A percentile compares a stretch with the other conserved stretches of the same genome.
Conservation (phyloP, 2,888 invertebrate species). For the Acheta domesticus region DNA sequence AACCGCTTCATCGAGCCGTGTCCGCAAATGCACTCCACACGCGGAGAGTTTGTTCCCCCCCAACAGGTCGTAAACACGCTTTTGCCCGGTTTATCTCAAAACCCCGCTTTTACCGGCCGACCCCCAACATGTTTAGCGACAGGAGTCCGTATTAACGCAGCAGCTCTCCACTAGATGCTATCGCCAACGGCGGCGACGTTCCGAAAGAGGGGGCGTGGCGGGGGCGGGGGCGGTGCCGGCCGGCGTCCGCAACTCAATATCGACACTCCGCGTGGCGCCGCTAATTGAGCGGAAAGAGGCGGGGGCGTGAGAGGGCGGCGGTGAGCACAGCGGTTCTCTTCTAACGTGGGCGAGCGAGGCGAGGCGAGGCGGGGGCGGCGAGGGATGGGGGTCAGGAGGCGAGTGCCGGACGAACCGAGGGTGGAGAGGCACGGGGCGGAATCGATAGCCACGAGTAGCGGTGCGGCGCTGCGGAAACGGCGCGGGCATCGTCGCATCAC, state of each 20-base stretch:
- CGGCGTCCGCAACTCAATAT: background rate
- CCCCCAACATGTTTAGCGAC: no score
- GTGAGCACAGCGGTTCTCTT: no score
- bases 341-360: no score
- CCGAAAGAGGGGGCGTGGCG: background rate
- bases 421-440: background rate
- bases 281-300: background rate
- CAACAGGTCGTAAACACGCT: no score
- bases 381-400: no score
- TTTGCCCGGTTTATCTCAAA: no score
- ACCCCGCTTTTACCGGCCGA: no score
- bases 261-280: background rate
- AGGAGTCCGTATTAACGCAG: no score
- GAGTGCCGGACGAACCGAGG: background rate
- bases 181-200: background rate
- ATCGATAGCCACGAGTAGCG: background rate
- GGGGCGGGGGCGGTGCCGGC: background rate
- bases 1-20: no score
- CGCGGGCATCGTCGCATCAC: background rate
- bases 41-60: no score
- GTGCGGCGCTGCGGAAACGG: background rate
- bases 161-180: background rate
- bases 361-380: no score
- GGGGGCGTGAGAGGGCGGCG: background rate
- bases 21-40: no score